Evolutionary conservation across 2,888 invertebrate genomes (phyloP).

Genomic region (Aethes cnicana): DNA sequence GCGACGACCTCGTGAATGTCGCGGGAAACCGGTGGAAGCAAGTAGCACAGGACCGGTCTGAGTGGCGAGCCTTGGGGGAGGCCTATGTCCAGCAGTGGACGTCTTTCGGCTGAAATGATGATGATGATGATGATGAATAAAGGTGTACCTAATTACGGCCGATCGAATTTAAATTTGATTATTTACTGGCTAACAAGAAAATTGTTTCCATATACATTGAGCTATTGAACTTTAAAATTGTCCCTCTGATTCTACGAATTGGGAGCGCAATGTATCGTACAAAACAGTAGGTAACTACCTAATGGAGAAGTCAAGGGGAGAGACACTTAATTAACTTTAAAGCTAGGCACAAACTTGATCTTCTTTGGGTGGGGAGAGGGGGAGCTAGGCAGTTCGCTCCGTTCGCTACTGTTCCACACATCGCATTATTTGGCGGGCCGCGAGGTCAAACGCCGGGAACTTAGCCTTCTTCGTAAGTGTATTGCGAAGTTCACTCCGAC

Average conservation of each 20-base stretch:
- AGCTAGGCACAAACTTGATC: conserved; percentile 60
- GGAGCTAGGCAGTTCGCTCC: conserved; percentile 38
- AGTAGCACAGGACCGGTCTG: too few species aligned
- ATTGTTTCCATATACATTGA: conserved; percentile 20
- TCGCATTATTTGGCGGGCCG: conserved; percentile 54
- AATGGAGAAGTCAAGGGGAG: conserved; percentile 45
- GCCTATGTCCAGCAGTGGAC: too few species aligned
- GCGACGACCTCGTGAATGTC: too few species aligned
- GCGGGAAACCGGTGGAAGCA: too few species aligned
- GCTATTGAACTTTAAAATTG: conserved; percentile 41
- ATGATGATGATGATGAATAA: too few species aligned
- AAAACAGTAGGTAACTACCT: conserved; percentile 46
- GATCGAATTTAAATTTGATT: neutral
- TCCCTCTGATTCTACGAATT: conserved; percentile 52
- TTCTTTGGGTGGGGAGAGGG: conserved; percentile 38
- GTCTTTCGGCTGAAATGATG: too few species aligned
- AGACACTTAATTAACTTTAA: conserved; percentile 71
- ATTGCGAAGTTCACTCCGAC: conserved; percentile 57
- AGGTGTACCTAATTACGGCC: conserved; percentile 1
- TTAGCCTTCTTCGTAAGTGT: conserved; percentile 56
- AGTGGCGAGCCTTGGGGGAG: too few species aligned
- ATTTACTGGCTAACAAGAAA: neutral
- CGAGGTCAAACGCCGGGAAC: conserved; percentile 59
- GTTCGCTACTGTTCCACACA: conserved; percentile 51
- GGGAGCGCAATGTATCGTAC: conserved; percentile 51